phyloP scores from a whole-genome alignment of 2,888 invertebrate genomes.

The Hydroisotoma schaefferi region DNA sequence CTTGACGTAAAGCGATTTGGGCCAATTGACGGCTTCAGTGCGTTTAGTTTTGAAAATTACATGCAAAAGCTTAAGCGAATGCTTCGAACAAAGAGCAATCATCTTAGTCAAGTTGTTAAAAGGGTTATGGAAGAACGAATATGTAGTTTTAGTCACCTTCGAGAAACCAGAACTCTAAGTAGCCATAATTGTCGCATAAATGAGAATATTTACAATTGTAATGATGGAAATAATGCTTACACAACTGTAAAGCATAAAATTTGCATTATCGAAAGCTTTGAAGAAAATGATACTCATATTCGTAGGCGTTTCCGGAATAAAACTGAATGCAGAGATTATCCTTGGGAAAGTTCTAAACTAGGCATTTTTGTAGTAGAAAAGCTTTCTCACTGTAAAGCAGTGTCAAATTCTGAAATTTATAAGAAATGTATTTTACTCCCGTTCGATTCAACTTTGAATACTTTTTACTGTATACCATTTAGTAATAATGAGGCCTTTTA shows the following conservation, averaged over 20 bases:
- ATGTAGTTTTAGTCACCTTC: neutral
- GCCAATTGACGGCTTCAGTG: slow-evolving; percentile 39
- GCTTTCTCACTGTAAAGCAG: neutral
- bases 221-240: neutral
- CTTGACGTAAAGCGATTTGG: slow-evolving; percentile 44
- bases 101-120: slow-evolving; percentile 26
- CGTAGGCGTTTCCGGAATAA: neutral
- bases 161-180: neutral
- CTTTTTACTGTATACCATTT: too few relatives aligned
- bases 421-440: neutral
- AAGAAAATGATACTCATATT: neutral
- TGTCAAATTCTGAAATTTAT: neutral
- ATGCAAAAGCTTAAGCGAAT: slow-evolving; percentile 43
- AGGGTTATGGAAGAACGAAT: slow-evolving; percentile 15
- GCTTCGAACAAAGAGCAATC: slow-evolving; percentile 9
- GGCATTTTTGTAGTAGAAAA: neutral
- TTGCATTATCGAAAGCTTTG: neutral
- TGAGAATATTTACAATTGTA: too few relatives aligned
- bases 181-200: too few relatives aligned
- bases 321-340: neutral
- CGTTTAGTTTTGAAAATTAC: slow-evolving; percentile 46
- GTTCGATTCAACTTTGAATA: too few relatives aligned
- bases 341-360: slow-evolving; percentile 1
- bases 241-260: neutral
- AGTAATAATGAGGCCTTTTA: too few relatives aligned